A percentile compares a stretch with the other conserved stretches of the same genome.
Evolutionary conservation across 2,888 invertebrate species (phyloP).

Genomic region (Acanthoscelides obtectus): DNA sequence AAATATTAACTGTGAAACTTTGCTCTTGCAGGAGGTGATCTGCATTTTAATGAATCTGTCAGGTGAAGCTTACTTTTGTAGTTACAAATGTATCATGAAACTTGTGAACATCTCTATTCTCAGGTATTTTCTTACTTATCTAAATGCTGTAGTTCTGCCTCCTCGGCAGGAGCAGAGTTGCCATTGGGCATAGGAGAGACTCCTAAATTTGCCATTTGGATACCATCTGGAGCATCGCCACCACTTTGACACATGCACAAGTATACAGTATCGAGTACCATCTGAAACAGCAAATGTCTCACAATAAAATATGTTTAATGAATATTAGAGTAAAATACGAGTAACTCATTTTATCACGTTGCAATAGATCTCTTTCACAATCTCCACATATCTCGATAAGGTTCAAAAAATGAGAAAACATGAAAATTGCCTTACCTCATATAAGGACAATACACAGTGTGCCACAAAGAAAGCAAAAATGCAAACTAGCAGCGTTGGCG

Average conservation of each 20-base stretch:
- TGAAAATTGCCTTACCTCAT: constrained; percentile 63
- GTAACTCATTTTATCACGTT: too few species aligned
- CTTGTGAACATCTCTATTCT: not conserved
- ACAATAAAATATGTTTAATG: too few species aligned
- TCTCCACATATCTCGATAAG: too few species aligned
- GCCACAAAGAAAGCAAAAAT: constrained; percentile 89
- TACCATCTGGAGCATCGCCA: constrained; percentile 74
- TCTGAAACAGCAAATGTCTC: constrained; percentile 53
- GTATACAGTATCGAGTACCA: constrained; percentile 91
- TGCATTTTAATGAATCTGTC: too few species aligned
- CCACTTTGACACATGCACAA: constrained; percentile 92
- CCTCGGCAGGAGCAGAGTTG: constrained; percentile 28
- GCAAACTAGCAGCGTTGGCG: constrained; percentile 79
- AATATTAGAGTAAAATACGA: too few species aligned
- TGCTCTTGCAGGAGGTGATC: too few species aligned
- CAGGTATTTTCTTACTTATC: constrained; percentile 29
- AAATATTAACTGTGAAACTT: too few species aligned
- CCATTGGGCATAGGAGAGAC: constrained; percentile 45
- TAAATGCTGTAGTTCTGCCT: constrained; percentile 48
- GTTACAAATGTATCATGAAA: not conserved
- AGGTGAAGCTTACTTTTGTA: too few species aligned
- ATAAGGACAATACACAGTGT: constrained; percentile 87
- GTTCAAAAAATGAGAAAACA: too few species aligned
- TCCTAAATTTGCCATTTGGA: constrained; percentile 80
- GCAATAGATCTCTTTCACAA: too few species aligned